These are phyloP conservation scores for Microchrysa polita DNA, from an alignment of 2,888 invertebrate species.

Conservation along the genomic window DNA sequence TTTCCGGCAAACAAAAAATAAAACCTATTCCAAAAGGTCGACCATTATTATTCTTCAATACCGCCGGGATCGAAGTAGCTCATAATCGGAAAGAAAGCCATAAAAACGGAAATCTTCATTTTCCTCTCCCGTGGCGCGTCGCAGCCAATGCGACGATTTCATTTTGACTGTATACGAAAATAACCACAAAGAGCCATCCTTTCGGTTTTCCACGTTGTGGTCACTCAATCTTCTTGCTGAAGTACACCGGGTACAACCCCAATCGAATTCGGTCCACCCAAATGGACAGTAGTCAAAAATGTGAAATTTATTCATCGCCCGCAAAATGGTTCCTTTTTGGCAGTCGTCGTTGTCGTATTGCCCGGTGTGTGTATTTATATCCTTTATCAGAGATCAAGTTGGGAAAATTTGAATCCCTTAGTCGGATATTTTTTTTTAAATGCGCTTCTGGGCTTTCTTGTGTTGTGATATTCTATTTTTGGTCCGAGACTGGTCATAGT, in stretches of 20 bases:
- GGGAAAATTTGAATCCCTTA: conserved; percentile 40
- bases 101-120: conserved; percentile 25
- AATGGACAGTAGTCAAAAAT: conserved; percentile 18
- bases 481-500: too few species aligned
- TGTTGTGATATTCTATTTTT: conserved; percentile 14
- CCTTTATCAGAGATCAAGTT: background rate
- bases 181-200: conserved; percentile 5
- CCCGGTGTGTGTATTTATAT: too few species aligned
- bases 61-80: background rate
- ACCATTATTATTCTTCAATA: conserved; percentile 43
- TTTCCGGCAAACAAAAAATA: conserved; percentile 43
- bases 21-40: conserved; percentile 38
- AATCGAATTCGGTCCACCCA: conserved; percentile 18
- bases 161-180: too few species aligned
- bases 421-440: conserved; percentile 43
- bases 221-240: conserved; percentile 29
- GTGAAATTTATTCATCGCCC: conserved; percentile 40
- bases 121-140: background rate
- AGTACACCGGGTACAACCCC: background rate
- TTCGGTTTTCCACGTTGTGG: conserved; percentile 24
- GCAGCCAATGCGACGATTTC: too few species aligned
- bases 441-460: conserved; percentile 39
- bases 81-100: conserved; percentile 16
- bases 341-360: too few species aligned
- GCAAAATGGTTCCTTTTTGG: conserved; percentile 2